These are phyloP conservation scores for Anastrepha obliqua DNA, from an alignment of 1,140 invertebrate species.

Conservation along the genomic window DNA sequence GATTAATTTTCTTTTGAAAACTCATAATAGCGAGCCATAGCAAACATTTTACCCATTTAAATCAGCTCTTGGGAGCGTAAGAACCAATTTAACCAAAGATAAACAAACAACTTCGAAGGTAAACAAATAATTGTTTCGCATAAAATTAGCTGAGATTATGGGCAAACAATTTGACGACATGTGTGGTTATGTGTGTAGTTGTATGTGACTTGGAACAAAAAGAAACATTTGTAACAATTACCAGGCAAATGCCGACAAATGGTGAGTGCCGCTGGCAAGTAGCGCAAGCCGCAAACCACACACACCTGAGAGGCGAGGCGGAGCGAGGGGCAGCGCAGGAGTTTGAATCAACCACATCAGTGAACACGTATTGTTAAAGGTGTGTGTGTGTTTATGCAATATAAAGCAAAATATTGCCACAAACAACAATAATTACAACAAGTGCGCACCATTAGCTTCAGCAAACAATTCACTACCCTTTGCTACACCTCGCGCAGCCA, in stretches of 20 bases:
- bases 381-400: background rate
- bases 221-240: conserved; percentile 47
- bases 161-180: conserved; percentile 34
- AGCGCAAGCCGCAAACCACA: background rate
- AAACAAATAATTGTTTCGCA: conserved; percentile 44
- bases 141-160: conserved; percentile 52
- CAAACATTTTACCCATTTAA: conserved; percentile 20
- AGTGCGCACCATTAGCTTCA: conserved; percentile 73
- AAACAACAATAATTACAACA: conserved; percentile 65
- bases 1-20: background rate
- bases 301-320: background rate
- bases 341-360: conserved; percentile 23
- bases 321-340: background rate
- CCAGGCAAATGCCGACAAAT: conserved; percentile 35
- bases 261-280: background rate
- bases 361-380: conserved; percentile 35
- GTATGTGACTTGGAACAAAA: background rate
- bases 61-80: conserved; percentile 4
- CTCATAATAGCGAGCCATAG: background rate
- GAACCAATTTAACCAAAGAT: conserved; percentile 18
- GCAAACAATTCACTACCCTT: conserved; percentile 61
- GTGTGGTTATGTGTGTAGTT: background rate
- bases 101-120: conserved; percentile 29
- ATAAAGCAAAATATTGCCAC: conserved; percentile 21
- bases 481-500: background rate